Conservation (phyloP, 2,113 vertebrate genomes). For the Esox niger region DNA sequence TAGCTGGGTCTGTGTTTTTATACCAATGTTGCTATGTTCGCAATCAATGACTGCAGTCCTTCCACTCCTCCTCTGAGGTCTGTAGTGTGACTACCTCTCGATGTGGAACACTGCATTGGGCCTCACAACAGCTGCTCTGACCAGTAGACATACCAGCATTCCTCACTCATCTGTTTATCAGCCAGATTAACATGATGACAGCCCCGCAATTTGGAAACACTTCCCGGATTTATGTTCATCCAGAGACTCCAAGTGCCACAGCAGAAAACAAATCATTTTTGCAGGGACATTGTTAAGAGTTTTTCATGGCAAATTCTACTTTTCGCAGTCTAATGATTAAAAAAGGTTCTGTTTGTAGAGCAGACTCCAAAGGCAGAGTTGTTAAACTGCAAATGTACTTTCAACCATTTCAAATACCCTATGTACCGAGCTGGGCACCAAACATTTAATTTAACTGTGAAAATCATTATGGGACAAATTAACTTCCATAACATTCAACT, state of each 20-base stretch:
- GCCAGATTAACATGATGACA: not conserved
- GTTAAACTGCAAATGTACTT: not conserved
- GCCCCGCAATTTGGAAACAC: slow-evolving; percentile 11
- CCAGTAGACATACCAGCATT: not conserved
- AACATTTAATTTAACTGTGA: too few species aligned
- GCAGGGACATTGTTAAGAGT: not conserved
- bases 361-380: not conserved
- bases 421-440: too few species aligned
- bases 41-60: too few species aligned
- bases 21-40: too few species aligned
- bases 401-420: not conserved
- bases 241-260: slow-evolving; percentile 1
- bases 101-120: too few species aligned
- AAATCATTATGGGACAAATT: too few species aligned
- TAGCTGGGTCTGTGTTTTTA: too few species aligned
- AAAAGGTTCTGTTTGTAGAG: slow-evolving; percentile 1
- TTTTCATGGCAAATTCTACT: not conserved
- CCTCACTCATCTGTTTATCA: slow-evolving; percentile 1
- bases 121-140: not conserved
- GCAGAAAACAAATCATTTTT: not conserved
- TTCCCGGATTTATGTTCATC: slow-evolving; percentile 15
- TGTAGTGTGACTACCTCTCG: too few species aligned
- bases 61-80: too few species aligned
- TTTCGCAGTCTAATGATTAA: slow-evolving; percentile 9
- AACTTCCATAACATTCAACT: too few species aligned